Evolutionary conservation across 2,888 invertebrate species (phyloP).

Genomic region (Cinara cedri): DNA sequence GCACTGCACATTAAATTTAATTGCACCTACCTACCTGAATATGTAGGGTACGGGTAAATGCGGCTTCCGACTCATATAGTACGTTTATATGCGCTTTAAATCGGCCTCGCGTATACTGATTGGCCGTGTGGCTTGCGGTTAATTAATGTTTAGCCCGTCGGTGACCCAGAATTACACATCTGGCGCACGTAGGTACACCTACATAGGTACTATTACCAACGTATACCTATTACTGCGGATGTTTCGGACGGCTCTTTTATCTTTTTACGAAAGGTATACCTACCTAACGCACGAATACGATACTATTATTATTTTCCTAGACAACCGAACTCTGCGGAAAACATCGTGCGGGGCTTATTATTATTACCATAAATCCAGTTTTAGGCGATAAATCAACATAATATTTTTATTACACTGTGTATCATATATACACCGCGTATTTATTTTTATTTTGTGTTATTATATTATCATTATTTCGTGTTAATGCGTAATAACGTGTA

Average conservation of each 20-base stretch:
- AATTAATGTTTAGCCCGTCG: slow-evolving; percentile 42
- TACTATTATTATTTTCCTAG: slow-evolving; percentile 2
- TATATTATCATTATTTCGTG: too few relatives aligned
- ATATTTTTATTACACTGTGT: too few relatives aligned
- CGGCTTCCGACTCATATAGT: not conserved
- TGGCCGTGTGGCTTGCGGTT: slow-evolving; percentile 25
- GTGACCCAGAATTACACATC: slow-evolving; percentile 36
- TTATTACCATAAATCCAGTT: too few relatives aligned
- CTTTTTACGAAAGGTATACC: slow-evolving; percentile 12
- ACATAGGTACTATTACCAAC: too few relatives aligned
- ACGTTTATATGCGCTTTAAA: slow-evolving; percentile 7
- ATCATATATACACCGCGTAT: too few relatives aligned
- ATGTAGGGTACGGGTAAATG: not conserved
- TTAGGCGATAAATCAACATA: too few relatives aligned
- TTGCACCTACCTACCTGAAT: not conserved
- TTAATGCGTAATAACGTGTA: too few relatives aligned
- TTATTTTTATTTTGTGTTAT: too few relatives aligned
- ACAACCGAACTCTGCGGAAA: not conserved
- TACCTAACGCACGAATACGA: not conserved
- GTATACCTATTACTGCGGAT: not conserved
- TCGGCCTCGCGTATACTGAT: slow-evolving; percentile 15
- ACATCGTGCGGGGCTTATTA: not conserved
- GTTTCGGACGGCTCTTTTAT: slow-evolving; percentile 20
- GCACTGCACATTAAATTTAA: slow-evolving; percentile 3
- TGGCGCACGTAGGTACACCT: slow-evolving; percentile 28